phyloP scores from a whole-genome alignment of 92 coral and sea anemone species.

The Bergia sp. region DNA sequence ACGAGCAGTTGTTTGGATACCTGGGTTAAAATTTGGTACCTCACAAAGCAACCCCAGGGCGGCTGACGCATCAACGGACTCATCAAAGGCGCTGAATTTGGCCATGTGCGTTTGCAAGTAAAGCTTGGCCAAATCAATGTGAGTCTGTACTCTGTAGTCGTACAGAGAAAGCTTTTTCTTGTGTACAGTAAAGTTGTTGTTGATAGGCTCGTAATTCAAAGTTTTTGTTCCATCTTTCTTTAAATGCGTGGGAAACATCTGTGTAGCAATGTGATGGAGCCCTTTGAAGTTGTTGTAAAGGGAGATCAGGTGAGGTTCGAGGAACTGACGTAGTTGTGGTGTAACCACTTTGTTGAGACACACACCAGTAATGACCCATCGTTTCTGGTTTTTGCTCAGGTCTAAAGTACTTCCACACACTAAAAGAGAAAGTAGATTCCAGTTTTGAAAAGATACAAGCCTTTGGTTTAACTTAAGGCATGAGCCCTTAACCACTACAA shows the following conservation, averaged over 20 bases:
- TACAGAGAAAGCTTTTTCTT: slow-evolving; percentile 46
- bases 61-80: background rate
- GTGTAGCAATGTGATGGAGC: slow-evolving; percentile 48
- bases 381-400: slow-evolving; percentile 41
- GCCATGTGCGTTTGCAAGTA: slow-evolving; percentile 82
- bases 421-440: too few relatives aligned
- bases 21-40: background rate
- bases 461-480: too few relatives aligned
- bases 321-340: slow-evolving; percentile 57
- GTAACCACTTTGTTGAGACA: slow-evolving; percentile 65
- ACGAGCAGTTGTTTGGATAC: background rate
- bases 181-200: slow-evolving; percentile 57
- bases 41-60: background rate
- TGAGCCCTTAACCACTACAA: too few relatives aligned
- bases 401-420: background rate
- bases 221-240: slow-evolving; percentile 24
- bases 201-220: slow-evolving; percentile 69
- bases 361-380: slow-evolving; percentile 83
- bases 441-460: too few relatives aligned
- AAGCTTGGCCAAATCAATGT: slow-evolving; percentile 72
- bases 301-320: slow-evolving; percentile 49
- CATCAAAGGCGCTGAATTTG: slow-evolving; percentile 45
- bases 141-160: slow-evolving; percentile 68
- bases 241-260: slow-evolving; percentile 25
- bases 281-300: slow-evolving; percentile 53